A percentile compares a stretch with the other conserved stretches of the same genome.
Conservation (phyloP, 2,888 invertebrate species). For the Ornithoptera alexandrae region DNA sequence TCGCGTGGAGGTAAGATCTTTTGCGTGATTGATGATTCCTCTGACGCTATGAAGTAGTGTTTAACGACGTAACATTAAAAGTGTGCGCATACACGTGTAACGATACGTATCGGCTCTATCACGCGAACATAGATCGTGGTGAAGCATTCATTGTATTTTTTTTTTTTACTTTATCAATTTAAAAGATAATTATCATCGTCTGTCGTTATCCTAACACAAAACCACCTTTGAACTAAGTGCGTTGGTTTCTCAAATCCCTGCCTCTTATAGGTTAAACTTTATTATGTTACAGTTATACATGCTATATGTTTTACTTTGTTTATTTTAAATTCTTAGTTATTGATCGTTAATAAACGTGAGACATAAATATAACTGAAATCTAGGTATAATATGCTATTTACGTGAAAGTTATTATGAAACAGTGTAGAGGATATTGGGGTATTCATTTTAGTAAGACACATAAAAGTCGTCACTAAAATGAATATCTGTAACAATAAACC, state of each 20-base stretch:
- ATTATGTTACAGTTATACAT: background rate
- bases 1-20: slow-evolving; percentile 10
- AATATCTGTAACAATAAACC: background rate
- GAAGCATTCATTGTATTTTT: background rate
- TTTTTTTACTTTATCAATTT: background rate
- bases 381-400: background rate
- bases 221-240: background rate
- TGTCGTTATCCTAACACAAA: background rate
- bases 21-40: slow-evolving; percentile 15
- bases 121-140: background rate
- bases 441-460: no score
- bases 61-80: slow-evolving; percentile 11
- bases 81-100: slow-evolving; percentile 6
- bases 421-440: background rate
- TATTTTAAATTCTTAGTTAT: background rate
- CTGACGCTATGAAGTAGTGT: slow-evolving; percentile 4
- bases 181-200: background rate
- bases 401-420: background rate
- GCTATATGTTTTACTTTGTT: background rate
- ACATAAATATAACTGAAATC: background rate
- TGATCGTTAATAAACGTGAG: background rate
- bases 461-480: background rate
- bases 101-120: slow-evolving; percentile 6
- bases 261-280: background rate
- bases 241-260: background rate